Conservation (phyloP, 1,140 invertebrate species). For the Oscheius sp. region DNA sequence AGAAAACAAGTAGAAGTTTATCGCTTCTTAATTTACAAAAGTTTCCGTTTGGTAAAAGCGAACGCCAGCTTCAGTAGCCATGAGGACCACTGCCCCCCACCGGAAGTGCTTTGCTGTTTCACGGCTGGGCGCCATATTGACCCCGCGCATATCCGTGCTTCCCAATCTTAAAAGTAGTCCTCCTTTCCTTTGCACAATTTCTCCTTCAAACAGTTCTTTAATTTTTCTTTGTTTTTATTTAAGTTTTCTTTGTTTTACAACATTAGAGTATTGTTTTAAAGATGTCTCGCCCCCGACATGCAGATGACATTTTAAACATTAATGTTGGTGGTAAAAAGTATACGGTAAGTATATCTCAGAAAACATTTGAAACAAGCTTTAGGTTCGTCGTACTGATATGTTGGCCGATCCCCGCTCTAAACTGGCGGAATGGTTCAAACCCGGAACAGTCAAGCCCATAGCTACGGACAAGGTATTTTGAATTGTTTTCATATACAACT, state of each 20-base stretch:
- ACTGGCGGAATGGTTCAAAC: slow-evolving; percentile 51
- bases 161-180: too few species aligned
- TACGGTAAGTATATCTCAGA: slow-evolving; percentile 41
- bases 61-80: too few species aligned
- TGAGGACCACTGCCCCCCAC: background rate
- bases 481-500: background rate
- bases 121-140: background rate
- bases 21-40: too few species aligned
- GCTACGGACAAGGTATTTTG: slow-evolving; percentile 50
- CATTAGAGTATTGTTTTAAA: background rate
- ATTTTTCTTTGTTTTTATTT: background rate
- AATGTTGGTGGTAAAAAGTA: slow-evolving; percentile 60
- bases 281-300: slow-evolving; percentile 39
- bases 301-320: slow-evolving; percentile 55
- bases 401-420: slow-evolving; percentile 58
- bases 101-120: slow-evolving; percentile 2
- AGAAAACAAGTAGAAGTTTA: too few species aligned
- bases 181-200: too few species aligned
- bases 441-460: slow-evolving; percentile 45
- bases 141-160: too few species aligned
- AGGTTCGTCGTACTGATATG: slow-evolving; percentile 57
- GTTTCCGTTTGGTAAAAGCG: too few species aligned
- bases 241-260: too few species aligned
- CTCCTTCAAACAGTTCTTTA: background rate
- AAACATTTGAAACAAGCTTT: background rate